Base-by-base conservation (phyloP, 2,888 invertebrate species). In the Cyclophora albipunctata region DNA sequence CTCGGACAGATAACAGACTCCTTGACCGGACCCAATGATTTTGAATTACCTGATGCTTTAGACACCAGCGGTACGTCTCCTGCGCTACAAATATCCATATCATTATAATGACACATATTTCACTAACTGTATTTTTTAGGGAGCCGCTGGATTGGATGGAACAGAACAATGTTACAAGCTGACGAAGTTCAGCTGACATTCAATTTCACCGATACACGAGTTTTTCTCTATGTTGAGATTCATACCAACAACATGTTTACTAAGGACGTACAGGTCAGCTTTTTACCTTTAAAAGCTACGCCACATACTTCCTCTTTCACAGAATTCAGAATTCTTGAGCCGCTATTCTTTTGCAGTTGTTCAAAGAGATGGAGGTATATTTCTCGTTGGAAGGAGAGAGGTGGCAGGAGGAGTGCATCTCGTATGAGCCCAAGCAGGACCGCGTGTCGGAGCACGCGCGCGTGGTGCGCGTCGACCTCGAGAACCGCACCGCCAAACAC, bases 121-220 rank as follows among this genome's bases (percentile, higher is more conserved):
- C 20, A 20, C 20, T 20, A 20, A 20, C 20, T 20, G 20, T 20
- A 20, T 47, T 43, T 72, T 69, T 37, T 61, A 92, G 92, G 92
- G 40, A 90, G 90, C 45, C 89, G 92, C 46, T 97, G 97, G 97
- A 93, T 97, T 3, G 97, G 97, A 34, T 97, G 97, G 97, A 92
- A 92, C 70, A 92, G 93, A 66, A 90, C 92, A 4, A 90, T 92
- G 58, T 74, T 85, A 43, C 79, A 90, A 3, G 90, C 92, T 47
- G 81, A 84, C 3, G 92, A 92, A 45, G 87, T 97, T 5, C 92
- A 94, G 64, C 89, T 98, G 44, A 90, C 92, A 2, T 96, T 97
- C 78, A 94, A 95, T 76, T 97, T 97, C 77, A 93, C 93, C 59
- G 90, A 90, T 48, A 89, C 93, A 2, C 90, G 95, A 34, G 92